A percentile compares a stretch with the other conserved stretches of the same genome.
phyloP scores from a whole-genome alignment of 2,888 invertebrate genomes.

The Euzophera pinguis region DNA sequence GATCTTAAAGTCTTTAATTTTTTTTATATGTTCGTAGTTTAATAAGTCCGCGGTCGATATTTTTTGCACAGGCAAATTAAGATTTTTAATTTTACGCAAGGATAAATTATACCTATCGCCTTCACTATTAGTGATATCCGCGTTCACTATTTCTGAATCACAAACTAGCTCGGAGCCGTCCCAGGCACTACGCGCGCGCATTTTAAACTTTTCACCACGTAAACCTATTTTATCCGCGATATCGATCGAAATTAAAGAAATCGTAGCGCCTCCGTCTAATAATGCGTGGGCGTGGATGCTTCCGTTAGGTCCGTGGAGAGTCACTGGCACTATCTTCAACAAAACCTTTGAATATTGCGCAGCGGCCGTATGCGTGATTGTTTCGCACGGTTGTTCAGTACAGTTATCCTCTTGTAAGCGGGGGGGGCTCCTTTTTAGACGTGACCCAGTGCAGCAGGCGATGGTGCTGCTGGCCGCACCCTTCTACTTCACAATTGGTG shows the following conservation, averaged over 20 bases:
- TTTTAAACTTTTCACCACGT: constrained; percentile 10
- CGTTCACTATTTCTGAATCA: constrained; percentile 3
- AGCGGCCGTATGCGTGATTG: constrained; percentile 4
- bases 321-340: constrained; percentile 21
- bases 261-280: constrained; percentile 21
- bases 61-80: constrained; percentile 3
- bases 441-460: constrained; percentile 14
- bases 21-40: background rate
- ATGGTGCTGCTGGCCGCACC: constrained; percentile 7
- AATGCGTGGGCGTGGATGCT: constrained; percentile 16
- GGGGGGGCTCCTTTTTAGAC: background rate
- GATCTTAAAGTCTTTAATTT: background rate
- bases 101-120: background rate
- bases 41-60: background rate
- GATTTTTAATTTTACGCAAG: constrained; percentile 1
- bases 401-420: background rate
- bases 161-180: constrained; percentile 8
- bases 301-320: constrained; percentile 17
- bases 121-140: constrained; percentile 7
- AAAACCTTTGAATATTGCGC: constrained; percentile 14
- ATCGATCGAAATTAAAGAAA: constrained; percentile 15
- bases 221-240: constrained; percentile 15
- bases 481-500: constrained; percentile 14
- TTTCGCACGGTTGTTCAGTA: background rate
- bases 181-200: constrained; percentile 15